Evolutionary conservation across 2,113 vertebrate genomes (phyloP).

Genomic region (Cygnus buccinator): DNA sequence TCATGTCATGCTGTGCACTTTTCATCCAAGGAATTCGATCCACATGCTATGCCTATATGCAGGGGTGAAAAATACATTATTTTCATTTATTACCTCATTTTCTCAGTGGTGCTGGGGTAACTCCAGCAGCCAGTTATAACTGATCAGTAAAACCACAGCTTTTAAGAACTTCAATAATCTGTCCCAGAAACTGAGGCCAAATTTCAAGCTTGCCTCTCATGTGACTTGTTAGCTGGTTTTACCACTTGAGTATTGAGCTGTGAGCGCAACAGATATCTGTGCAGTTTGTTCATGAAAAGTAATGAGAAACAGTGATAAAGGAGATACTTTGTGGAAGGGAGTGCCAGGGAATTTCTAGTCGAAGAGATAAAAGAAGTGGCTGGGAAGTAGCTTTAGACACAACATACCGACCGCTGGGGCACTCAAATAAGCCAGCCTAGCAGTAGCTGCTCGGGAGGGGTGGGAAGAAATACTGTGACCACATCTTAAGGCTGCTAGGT

Average conservation of each 20-base stretch:
- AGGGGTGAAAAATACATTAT: not conserved
- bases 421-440: not conserved
- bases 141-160: not conserved
- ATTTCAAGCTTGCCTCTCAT: not conserved
- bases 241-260: not conserved
- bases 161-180: not conserved
- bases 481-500: not conserved
- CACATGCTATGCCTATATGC: not conserved
- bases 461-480: accelerated
- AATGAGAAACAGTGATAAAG: not conserved
- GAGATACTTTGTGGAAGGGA: not conserved
- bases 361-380: not conserved
- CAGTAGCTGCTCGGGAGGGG: not conserved
- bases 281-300: not conserved
- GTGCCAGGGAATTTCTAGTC: not conserved
- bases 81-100: not conserved
- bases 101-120: not conserved
- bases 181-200: not conserved
- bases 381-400: not conserved
- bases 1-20: not conserved
- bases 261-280: not conserved
- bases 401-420: not conserved
- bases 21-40: not conserved
- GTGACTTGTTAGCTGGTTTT: not conserved
- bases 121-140: not conserved